Percentiles rank a stretch among this genome's conserved stretches.
phyloP scores from a whole-genome alignment of 2,797 vertebrate genomes.

The Pitangus sulphuratus region DNA sequence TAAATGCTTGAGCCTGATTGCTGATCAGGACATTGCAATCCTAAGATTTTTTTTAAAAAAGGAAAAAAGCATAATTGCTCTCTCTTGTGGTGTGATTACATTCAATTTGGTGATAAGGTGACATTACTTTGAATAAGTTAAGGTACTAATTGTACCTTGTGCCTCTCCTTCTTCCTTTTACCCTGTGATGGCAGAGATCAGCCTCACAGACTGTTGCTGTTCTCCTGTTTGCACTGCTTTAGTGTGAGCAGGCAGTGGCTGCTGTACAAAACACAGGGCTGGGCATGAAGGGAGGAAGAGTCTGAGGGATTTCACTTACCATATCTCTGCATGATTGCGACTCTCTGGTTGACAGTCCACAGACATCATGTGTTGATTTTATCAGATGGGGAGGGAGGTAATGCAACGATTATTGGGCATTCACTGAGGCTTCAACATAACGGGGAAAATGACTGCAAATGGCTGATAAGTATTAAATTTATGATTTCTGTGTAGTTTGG shows the following conservation, averaged over 20 bases:
- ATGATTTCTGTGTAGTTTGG: neutral
- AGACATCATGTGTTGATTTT: neutral
- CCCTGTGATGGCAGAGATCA: neutral
- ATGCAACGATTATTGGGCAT: neutral
- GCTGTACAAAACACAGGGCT: neutral
- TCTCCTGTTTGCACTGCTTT: neutral
- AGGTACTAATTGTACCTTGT: neutral
- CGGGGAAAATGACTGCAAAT: neutral
- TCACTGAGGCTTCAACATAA: neutral
- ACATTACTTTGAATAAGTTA: neutral
- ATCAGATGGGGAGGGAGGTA: neutral
- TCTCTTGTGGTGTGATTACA: neutral
- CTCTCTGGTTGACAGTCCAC: fast-evolving
- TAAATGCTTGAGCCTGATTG: neutral
- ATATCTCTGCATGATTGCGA: neutral
- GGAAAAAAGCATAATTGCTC: neutral
- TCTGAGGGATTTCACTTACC: neutral
- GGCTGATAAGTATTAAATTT: neutral
- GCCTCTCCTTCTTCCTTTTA: neutral
- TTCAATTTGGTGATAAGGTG: neutral
- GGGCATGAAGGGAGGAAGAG: neutral
- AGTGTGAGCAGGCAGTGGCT: neutral
- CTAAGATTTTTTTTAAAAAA: neutral
- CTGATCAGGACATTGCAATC: neutral
- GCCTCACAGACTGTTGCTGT: neutral